Conservation (phyloP, 2,888 invertebrate genomes). For the Acleris holmiana region DNA sequence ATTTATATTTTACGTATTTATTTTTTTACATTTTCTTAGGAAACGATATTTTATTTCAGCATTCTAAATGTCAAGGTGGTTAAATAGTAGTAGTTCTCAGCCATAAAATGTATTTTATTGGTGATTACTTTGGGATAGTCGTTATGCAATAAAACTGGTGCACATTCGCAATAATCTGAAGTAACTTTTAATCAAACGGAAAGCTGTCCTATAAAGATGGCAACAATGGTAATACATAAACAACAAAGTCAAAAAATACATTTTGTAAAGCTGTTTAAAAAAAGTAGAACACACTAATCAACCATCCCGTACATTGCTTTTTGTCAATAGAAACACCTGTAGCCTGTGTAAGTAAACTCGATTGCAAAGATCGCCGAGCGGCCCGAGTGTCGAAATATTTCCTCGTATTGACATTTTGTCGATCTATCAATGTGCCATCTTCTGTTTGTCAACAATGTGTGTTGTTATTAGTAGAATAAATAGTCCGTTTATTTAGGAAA, state of each 20-base stretch:
- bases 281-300: too few relatives aligned
- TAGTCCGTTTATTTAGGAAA: too few relatives aligned
- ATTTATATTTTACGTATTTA: not conserved
- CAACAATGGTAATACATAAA: not conserved
- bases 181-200: not conserved
- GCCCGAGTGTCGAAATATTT: conserved; percentile 4
- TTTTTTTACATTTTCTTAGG: not conserved
- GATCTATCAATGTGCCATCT: not conserved
- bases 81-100: conserved; percentile 13
- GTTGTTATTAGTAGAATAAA: too few relatives aligned
- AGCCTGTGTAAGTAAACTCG: conserved; percentile 45
- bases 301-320: conserved; percentile 10
- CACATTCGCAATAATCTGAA: not conserved
- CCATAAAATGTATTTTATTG: conserved; percentile 18
- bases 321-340: conserved; percentile 43
- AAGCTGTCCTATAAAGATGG: conserved; percentile 12
- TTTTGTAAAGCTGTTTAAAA: too few relatives aligned
- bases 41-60: conserved; percentile 12
- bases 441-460: conserved; percentile 1
- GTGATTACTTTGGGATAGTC: conserved; percentile 11
- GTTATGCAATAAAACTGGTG: conserved; percentile 11
- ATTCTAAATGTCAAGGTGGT: conserved; percentile 25
- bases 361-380: conserved; percentile 43
- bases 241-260: too few relatives aligned
- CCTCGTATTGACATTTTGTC: conserved; percentile 3